A percentile compares a stretch with the other conserved stretches of the same genome.
These are phyloP conservation scores for Glossophaga mutica DNA, from an alignment of 2,797 vertebrate genomes.

Conservation along the genomic window DNA sequence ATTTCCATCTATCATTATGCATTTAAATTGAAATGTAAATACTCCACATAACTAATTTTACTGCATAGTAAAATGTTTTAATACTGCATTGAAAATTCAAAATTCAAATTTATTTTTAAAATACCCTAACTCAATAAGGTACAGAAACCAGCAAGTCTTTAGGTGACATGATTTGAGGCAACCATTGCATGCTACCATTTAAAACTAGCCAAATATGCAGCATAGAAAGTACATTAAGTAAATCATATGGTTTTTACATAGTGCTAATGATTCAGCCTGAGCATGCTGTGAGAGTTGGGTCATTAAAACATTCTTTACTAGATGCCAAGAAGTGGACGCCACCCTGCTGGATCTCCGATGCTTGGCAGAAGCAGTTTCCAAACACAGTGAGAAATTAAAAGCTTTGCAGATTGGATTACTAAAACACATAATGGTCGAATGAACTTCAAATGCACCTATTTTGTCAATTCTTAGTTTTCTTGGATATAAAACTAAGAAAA, in stretches of 20 bases:
- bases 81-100: slow-evolving; percentile 73
- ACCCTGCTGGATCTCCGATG: slow-evolving; percentile 11
- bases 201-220: slow-evolving; percentile 68
- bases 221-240: slow-evolving; percentile 63
- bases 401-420: slow-evolving; percentile 24
- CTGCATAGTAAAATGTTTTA: slow-evolving; percentile 75
- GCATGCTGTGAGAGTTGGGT: slow-evolving; percentile 54
- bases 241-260: slow-evolving; percentile 69
- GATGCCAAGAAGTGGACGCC: slow-evolving; percentile 44
- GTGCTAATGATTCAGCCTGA: slow-evolving; percentile 68
- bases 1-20: slow-evolving; percentile 57
- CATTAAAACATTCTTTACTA: slow-evolving; percentile 57
- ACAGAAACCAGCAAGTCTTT: slow-evolving; percentile 39
- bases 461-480: slow-evolving; percentile 7
- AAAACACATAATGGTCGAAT: slow-evolving; percentile 2
- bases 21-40: slow-evolving; percentile 78
- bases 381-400: slow-evolving; percentile 59
- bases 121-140: slow-evolving; percentile 56
- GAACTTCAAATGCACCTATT: not conserved
- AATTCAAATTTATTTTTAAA: slow-evolving; percentile 73
- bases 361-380: slow-evolving; percentile 6
- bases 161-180: slow-evolving; percentile 65
- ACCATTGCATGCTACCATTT: slow-evolving; percentile 54
- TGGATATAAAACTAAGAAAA: not conserved
- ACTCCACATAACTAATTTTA: slow-evolving; percentile 71